Evolutionary conservation across 1,140 invertebrate genomes (phyloP).

Genomic region (Orius insidiosus): DNA sequence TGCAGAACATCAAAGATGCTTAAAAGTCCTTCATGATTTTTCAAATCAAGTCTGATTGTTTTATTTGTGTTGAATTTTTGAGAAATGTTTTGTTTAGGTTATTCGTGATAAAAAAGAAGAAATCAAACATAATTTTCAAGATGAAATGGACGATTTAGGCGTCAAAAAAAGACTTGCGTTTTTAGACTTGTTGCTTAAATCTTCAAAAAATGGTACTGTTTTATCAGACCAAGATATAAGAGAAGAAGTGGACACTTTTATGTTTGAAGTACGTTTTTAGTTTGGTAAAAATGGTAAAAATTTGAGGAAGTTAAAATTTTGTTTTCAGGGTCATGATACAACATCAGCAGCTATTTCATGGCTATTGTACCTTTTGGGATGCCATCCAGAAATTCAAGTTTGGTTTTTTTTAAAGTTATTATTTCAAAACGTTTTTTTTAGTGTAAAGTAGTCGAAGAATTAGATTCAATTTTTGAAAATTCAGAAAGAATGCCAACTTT

Average conservation of each 20-base stretch:
- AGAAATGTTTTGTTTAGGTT: constrained; percentile 23
- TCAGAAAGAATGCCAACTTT: constrained; percentile 33
- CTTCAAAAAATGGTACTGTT: constrained; percentile 25
- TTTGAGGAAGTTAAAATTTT: too few species aligned
- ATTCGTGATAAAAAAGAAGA: constrained; percentile 29
- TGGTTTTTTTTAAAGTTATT: too few species aligned
- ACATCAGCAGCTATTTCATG: constrained; percentile 22
- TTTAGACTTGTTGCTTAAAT: constrained; percentile 51
- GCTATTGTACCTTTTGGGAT: constrained; percentile 18
- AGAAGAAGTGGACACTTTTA: constrained; percentile 74
- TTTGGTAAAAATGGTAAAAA: neutral
- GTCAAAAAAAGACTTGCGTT: constrained; percentile 44
- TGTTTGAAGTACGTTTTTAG: constrained; percentile 42
- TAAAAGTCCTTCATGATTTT: constrained; percentile 50
- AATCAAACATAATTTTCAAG: constrained; percentile 21
- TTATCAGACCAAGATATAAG: constrained; percentile 42
- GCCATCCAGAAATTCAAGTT: constrained; percentile 21
- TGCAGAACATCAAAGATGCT: constrained; percentile 36
- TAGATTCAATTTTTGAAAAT: constrained; percentile 39
- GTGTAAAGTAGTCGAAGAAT: constrained; percentile 30
- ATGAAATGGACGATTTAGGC: constrained; percentile 3
- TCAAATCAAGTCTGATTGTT: constrained; percentile 42
- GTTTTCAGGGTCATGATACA: constrained; percentile 48
- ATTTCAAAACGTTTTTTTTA: neutral
- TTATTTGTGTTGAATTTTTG: constrained; percentile 16